Conservation (phyloP, 2,113 vertebrate species). For the Microtus pennsylvanicus region DNA sequence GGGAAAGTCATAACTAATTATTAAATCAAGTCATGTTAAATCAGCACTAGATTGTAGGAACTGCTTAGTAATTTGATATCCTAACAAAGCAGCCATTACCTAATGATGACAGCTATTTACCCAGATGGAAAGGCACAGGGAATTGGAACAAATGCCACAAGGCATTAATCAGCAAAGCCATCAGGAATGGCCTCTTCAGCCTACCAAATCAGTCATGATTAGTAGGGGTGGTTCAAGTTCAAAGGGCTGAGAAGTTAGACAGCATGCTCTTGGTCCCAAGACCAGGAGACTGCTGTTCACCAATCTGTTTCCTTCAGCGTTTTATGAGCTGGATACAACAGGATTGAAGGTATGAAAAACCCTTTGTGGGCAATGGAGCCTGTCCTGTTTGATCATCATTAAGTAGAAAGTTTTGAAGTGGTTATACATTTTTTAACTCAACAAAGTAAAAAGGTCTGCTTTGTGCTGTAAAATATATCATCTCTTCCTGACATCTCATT, state of each 20-base stretch:
- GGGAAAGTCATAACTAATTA: constrained; percentile 75
- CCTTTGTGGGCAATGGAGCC: not conserved
- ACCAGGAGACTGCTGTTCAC: constrained; percentile 68
- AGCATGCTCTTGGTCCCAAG: constrained; percentile 51
- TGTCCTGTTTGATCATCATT: not conserved
- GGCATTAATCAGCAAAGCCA: constrained; percentile 75
- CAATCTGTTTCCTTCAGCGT: constrained; percentile 66
- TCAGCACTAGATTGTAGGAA: constrained; percentile 70
- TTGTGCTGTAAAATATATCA: not conserved
- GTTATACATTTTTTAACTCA: not conserved
- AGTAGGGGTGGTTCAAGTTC: constrained; percentile 74
- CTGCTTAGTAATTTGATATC: constrained; percentile 69
- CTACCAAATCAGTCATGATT: constrained; percentile 71
- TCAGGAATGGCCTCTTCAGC: constrained; percentile 63
- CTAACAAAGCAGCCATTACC: constrained; percentile 68
- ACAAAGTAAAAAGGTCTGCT: not conserved
- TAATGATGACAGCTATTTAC: constrained; percentile 80
- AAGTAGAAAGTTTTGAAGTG: not conserved
- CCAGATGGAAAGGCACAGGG: constrained; percentile 79
- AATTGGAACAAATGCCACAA: constrained; percentile 62
- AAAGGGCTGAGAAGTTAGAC: constrained; percentile 72
- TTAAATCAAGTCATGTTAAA: constrained; percentile 77
- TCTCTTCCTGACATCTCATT: not conserved
- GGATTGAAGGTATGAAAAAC: not conserved
- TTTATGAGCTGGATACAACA: constrained; percentile 48